These are phyloP conservation scores for Drymonia ruficornis DNA, from an alignment of 2,888 invertebrate genomes.

Conservation along the genomic window DNA sequence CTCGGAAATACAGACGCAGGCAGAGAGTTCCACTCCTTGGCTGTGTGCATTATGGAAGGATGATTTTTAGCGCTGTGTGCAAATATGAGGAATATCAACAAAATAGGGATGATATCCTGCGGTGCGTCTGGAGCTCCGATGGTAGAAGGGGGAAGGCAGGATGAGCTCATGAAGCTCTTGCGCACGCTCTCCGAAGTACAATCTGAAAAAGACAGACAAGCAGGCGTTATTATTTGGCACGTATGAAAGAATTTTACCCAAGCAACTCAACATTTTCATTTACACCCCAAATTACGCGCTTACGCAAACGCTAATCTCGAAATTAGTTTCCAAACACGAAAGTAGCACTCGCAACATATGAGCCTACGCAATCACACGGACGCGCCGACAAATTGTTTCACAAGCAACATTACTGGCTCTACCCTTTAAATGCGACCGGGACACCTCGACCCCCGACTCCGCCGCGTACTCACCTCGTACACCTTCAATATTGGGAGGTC, in stretches of 20 bases:
- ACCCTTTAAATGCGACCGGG: slow-evolving; percentile 66
- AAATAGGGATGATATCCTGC: too few relatives aligned
- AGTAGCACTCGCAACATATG: slow-evolving; percentile 41
- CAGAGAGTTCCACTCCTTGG: too few relatives aligned
- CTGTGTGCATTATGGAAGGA: too few relatives aligned
- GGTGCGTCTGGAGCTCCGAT: too few relatives aligned
- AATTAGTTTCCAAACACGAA: slow-evolving; percentile 42
- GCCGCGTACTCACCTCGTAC: neutral
- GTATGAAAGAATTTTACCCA: slow-evolving; percentile 4
- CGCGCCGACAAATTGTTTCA: slow-evolving; percentile 68
- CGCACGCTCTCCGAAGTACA: too few relatives aligned
- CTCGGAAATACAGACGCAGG: too few relatives aligned
- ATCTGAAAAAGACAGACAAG: too few relatives aligned
- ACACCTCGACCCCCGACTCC: slow-evolving; percentile 27
- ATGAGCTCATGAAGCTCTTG: too few relatives aligned
- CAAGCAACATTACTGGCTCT: slow-evolving; percentile 61
- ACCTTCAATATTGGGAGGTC: neutral
- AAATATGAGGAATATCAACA: too few relatives aligned
- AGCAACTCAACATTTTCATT: slow-evolving; percentile 2
- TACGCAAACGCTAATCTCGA: slow-evolving; percentile 35
- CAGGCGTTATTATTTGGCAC: too few relatives aligned
- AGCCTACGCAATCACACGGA: slow-evolving; percentile 39
- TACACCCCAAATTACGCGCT: slow-evolving; percentile 27
- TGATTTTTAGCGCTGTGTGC: too few relatives aligned
- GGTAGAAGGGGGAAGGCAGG: too few relatives aligned